A percentile compares a stretch with the other conserved stretches of the same genome.
Conservation (phyloP, 2,888 invertebrate species). For the Ormia ochracea region DNA sequence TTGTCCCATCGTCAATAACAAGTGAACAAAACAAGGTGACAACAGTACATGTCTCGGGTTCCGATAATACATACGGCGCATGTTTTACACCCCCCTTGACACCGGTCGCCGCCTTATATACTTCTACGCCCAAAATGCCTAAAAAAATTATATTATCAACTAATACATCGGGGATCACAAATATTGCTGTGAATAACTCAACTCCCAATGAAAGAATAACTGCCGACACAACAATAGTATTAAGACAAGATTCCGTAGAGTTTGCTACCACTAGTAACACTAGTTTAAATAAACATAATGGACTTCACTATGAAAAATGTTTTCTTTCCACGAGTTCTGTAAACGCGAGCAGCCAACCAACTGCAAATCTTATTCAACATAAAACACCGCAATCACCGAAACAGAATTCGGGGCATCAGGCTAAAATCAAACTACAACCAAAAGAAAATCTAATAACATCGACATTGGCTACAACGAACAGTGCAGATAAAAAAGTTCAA, state of each 20-base stretch:
- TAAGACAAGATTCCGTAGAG: slow-evolving; percentile 39
- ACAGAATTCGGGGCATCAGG: slow-evolving; percentile 38
- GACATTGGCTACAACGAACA: too few species aligned
- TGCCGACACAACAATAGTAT: slow-evolving; percentile 39
- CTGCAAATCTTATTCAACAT: slow-evolving; percentile 3
- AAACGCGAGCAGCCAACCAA: not conserved
- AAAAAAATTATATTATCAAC: slow-evolving; percentile 75
- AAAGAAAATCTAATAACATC: slow-evolving; percentile 28
- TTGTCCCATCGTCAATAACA: slow-evolving; percentile 42
- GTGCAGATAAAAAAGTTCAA: slow-evolving; percentile 31
- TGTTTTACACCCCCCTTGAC: slow-evolving; percentile 59
- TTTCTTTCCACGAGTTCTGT: slow-evolving; percentile 72
- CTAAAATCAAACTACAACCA: slow-evolving; percentile 24
- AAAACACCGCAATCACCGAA: slow-evolving; percentile 47
- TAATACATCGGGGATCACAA: slow-evolving; percentile 74
- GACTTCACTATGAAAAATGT: slow-evolving; percentile 75
- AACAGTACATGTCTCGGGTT: slow-evolving; percentile 71
- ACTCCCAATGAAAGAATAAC: slow-evolving; percentile 51
- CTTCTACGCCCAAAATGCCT: slow-evolving; percentile 70
- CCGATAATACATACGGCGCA: slow-evolving; percentile 65
- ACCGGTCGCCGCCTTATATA: slow-evolving; percentile 54
- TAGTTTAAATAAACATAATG: slow-evolving; percentile 38
- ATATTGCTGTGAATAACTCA: slow-evolving; percentile 72
- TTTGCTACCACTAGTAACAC: not conserved
- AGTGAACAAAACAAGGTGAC: slow-evolving; percentile 70